Conservation (phyloP, 2,888 invertebrate genomes). For the Drosophila prostipennis region DNA sequence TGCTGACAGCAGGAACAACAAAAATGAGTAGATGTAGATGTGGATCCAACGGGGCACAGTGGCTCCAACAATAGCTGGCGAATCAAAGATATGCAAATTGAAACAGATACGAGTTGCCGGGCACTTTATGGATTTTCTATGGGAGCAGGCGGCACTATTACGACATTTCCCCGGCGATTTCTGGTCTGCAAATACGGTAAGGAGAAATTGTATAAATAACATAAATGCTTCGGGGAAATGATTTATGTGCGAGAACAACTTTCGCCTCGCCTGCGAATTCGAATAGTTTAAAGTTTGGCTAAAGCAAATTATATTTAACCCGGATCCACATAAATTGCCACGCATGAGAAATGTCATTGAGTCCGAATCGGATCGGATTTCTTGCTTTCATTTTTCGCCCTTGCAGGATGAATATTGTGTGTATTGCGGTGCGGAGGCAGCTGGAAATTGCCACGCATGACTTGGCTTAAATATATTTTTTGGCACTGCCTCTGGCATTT, state of each 20-base stretch:
- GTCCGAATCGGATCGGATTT: slow-evolving; percentile 43
- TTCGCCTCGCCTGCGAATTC: slow-evolving; percentile 65
- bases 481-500: slow-evolving; percentile 44
- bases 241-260: slow-evolving; percentile 69
- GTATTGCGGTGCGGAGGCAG: slow-evolving; percentile 65
- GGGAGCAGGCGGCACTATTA: slow-evolving; percentile 65
- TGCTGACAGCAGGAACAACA: slow-evolving; percentile 54
- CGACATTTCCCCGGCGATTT: slow-evolving; percentile 70
- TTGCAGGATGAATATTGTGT: slow-evolving; percentile 11
- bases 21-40: slow-evolving; percentile 25
- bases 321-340: slow-evolving; percentile 66
- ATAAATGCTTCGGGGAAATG: slow-evolving; percentile 73
- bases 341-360: slow-evolving; percentile 75
- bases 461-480: slow-evolving; percentile 57
- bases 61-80: slow-evolving; percentile 51
- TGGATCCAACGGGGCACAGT: neutral
- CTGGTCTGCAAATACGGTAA: slow-evolving; percentile 56
- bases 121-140: slow-evolving; percentile 67
- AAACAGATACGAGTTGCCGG: slow-evolving; percentile 70
- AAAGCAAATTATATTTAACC: slow-evolving; percentile 49
- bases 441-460: slow-evolving; percentile 76
- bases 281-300: slow-evolving; percentile 68
- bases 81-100: slow-evolving; percentile 80
- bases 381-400: slow-evolving; percentile 1
- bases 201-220: slow-evolving; percentile 68